A percentile compares a stretch with the other conserved stretches of the same genome.
Evolutionary conservation across 1,140 invertebrate genomes (phyloP).

Genomic region (Cotesia glomerata): DNA sequence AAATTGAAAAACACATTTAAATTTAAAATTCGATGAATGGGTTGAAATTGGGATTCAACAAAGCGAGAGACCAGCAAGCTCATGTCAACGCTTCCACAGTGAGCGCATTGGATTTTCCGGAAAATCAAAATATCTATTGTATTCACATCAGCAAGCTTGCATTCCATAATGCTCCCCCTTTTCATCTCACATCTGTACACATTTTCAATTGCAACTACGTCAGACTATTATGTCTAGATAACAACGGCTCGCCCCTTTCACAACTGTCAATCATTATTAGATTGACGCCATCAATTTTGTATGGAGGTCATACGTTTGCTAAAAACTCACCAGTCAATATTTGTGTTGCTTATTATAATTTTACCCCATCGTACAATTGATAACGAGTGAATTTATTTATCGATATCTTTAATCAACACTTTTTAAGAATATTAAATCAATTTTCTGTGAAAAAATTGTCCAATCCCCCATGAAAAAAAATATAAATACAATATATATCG

Average conservation of each 20-base stretch:
- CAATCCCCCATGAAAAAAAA: no score
- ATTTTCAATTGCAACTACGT: slow-evolving; percentile 3
- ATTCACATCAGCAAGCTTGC: neutral
- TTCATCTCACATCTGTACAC: neutral
- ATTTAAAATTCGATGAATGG: neutral
- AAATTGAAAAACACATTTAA: neutral
- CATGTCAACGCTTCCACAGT: neutral
- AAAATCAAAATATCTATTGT: slow-evolving; percentile 23
- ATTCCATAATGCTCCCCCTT: neutral
- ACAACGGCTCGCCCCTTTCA: neutral
- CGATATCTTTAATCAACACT: no score
- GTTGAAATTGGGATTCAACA: slow-evolving; percentile 7
- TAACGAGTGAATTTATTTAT: neutral
- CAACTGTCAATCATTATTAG: slow-evolving; percentile 9
- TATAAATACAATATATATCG: no score
- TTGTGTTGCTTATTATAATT: neutral
- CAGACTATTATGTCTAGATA: slow-evolving; percentile 3
- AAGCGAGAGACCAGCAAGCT: neutral
- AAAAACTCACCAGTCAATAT: neutral
- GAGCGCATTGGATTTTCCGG: slow-evolving; percentile 13
- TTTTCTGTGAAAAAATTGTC: no score
- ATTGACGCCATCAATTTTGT: neutral
- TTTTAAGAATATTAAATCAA: no score
- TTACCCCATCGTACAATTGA: neutral
- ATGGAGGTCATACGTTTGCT: neutral